Evolutionary conservation across 2,888 invertebrate genomes (phyloP), one percentile per base, ranked within the genome.

Genomic region (Sarcophaga subvicina): DNA sequence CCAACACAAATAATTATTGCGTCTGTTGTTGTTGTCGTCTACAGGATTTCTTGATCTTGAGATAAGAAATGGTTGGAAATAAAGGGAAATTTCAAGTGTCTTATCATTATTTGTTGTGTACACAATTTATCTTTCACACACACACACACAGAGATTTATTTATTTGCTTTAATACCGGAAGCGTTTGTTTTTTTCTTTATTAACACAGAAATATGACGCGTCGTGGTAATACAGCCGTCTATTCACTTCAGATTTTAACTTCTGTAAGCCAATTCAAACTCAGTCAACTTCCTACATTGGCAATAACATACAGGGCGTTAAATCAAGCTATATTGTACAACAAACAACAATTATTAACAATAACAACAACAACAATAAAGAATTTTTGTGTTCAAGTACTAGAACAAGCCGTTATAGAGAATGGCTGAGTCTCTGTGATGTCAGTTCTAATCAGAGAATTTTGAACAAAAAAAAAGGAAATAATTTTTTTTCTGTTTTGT

Each of bases 41-140:
- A 47, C 80, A 84, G 79, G 79, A 84, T 84, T 84, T 75, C 60
- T 80, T 66, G 80, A 76, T 76, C n/a, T 75, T 27, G 45, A 47
- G 80, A 60, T 66, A 59, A 71, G 60, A 60, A 54, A 54, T 60
- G 72, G 49, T 62, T 63, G 62, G 62, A 22, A 67, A 37, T 67
- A 72, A 4, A 73, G 49, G 49, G 20, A 12, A 60, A 69, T 54
- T 54, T 54, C 63, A 63, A 62, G n/a, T 75, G 27, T 69, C 67
- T 62, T 14, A 73, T 54, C 49, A 54, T n/a, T n/a, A 49, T 14
- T 63, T 64, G 37, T 67, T 76, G 37, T 37, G 37, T 37, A 37
- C 37, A 37, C 37, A 37, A 37, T 8, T 81, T 77, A 64, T 82
- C 47, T 77, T 71, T 20, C 2, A 47, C 3, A 47, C 59, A n/a